Base-by-base conservation (phyloP, 1,140 invertebrate species). In the Camponotus pennsylvanicus region DNA sequence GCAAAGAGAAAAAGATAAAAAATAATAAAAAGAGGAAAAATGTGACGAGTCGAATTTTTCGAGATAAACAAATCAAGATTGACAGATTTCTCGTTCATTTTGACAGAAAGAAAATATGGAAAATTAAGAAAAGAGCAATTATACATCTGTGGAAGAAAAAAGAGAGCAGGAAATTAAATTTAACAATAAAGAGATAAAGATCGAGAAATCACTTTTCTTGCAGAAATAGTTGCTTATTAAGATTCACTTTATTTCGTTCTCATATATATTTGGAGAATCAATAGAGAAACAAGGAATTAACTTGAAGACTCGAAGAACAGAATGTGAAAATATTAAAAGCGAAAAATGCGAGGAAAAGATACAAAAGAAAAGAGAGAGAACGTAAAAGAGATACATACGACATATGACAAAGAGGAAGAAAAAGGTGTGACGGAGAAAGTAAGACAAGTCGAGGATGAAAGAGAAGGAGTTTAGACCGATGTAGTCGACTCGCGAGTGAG, bases 391-490 rank as follows among this genome's bases (percentile, higher is more conserved):
- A 85, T 40, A 42, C 32, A 18, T n/a, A 55, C 21, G 21, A 13
- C 7, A 42, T n/a, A 63, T 32, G 21, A 32, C 34, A 42, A n/a
- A 40, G 32, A 57, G 27, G 57, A 85, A 78, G 61, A 85, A 85
- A 85, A 85, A 76, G 21, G 34, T 45, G 61, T 18, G 61, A 57
- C 52, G 64, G 64, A 67, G 84, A 85, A 69, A 37, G 64, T 70
- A 76, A 85, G 21, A 55, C 21, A 55, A 40, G 37, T 27, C 45
- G 55, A 66, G 37, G 9, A 70, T 75, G 52, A 66, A 45, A 45
- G 63, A n/a, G 57, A 76, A 57, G 42, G 18, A 75, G 45, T 4
- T 52, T 75, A 73, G 21, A 34, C 49, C 27, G 37, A 42, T 11
- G 27, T 32, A 52, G 45, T 70, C 64, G 42, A 13, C 3, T 15